Evolutionary conservation across 2,888 invertebrate species (phyloP).

Genomic region (Amblyteles armatorius): DNA sequence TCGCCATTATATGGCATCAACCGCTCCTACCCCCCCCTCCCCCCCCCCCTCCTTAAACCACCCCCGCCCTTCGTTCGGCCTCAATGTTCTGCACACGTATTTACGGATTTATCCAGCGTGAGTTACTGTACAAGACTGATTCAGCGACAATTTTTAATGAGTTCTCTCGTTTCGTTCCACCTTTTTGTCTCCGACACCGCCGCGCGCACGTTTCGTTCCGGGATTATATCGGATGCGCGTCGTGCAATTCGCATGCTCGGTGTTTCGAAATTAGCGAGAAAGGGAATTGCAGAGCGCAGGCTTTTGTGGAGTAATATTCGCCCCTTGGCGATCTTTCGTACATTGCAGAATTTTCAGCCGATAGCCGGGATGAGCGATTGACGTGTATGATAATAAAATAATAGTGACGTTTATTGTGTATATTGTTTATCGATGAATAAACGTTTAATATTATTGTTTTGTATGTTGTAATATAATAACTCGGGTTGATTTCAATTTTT

Average conservation of each 20-base stretch:
- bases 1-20: constrained; percentile 17
- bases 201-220: constrained; percentile 1
- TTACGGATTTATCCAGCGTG: constrained; percentile 18
- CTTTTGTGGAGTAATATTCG: background rate
- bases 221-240: background rate
- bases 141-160: constrained; percentile 74
- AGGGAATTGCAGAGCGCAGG: background rate
- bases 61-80: background rate
- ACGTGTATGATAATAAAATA: too few relatives aligned
- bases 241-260: background rate
- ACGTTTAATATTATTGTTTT: too few relatives aligned
- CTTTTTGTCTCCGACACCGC: constrained; percentile 42
- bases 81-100: constrained; percentile 3
- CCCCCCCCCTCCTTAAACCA: background rate
- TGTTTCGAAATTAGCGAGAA: background rate
- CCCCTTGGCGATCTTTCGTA: background rate
- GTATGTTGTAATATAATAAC: too few relatives aligned
- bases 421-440: too few relatives aligned
- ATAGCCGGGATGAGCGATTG: too few relatives aligned
- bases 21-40: background rate
- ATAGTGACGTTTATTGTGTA: too few relatives aligned
- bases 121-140: constrained; percentile 64
- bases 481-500: too few relatives aligned
- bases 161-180: constrained; percentile 43
- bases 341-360: too few relatives aligned